phyloP scores from a whole-genome alignment of 1,140 invertebrate genomes.

The Drosophila arawakana region DNA sequence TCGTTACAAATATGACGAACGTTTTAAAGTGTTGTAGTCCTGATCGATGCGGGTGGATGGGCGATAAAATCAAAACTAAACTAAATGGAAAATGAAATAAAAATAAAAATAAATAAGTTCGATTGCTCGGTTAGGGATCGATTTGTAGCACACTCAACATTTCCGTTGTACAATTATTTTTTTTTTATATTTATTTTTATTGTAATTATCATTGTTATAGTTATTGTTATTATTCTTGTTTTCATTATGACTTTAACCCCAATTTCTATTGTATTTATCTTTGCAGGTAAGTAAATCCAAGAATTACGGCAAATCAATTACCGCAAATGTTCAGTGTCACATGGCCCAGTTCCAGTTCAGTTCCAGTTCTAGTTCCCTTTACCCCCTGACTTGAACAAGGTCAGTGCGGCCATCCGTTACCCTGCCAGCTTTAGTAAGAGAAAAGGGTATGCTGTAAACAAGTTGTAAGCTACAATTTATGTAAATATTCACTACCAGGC shows the following conservation, averaged over 20 bases:
- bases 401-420: slow-evolving; percentile 62
- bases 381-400: slow-evolving; percentile 62
- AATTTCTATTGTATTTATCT: slow-evolving; percentile 46
- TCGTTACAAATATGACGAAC: not conserved
- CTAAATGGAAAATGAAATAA: not conserved
- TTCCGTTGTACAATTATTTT: not conserved
- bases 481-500: not conserved
- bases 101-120: slow-evolving; percentile 3
- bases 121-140: slow-evolving; percentile 1
- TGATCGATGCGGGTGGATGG: slow-evolving; percentile 19
- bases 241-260: slow-evolving; percentile 6
- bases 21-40: not conserved
- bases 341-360: slow-evolving; percentile 64
- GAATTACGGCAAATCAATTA: slow-evolving; percentile 51
- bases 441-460: not conserved
- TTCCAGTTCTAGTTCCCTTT: not conserved
- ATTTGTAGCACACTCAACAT: slow-evolving; percentile 6
- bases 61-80: slow-evolving; percentile 17
- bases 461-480: not conserved
- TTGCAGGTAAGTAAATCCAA: slow-evolving; percentile 75
- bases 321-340: slow-evolving; percentile 68
- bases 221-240: slow-evolving; percentile 1
- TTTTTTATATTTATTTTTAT: not conserved
- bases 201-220: slow-evolving; percentile 3
- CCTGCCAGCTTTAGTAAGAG: not conserved